Evolutionary conservation across 2,113 vertebrate genomes (phyloP), one percentile per base, ranked within the genome.

Genomic region (Acinonyx jubatus): DNA sequence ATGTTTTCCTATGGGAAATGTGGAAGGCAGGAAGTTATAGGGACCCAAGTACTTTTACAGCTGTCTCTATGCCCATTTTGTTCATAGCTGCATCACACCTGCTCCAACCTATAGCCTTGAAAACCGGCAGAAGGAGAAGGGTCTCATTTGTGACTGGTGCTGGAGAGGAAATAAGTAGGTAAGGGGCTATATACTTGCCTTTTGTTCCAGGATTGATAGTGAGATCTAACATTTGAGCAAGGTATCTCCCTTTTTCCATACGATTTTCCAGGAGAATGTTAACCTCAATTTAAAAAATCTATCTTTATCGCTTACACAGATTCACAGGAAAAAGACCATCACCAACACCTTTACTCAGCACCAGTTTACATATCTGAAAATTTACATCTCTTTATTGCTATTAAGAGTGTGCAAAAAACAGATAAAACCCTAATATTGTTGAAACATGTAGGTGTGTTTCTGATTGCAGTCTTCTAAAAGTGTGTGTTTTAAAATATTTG

Each of bases 131-230:
- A 93, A 81, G 36, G 12, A 23, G 48, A 87, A 89, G 11, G 11
- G 1, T 36, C 21, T 85, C 21, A 2, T 79, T 85, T 63, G 29
- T 80, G 63, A 93, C 52, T 82, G 50, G 7, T 29, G 21, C 48
- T 55, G 33, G 31, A 36, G 55, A 95, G 55, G 25, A 96, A 68
- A 57, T 73, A 74, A 63, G 27, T 36, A 66, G 21, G 11, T 38
- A 73, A 29, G 84, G 29, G 29, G 1, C 16, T 82, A 50, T 78
- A 23, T 27, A 50, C 4, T 91, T 48, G 4, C 41, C 23, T 57
- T 92, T 95, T 97, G 29, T 89, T 89, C n/a, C n/a, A 89, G 52
- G 27, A 86, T 95, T 92, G 79, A 79, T 85, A 52, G 48, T 89
- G 63, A 3, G 7, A 82, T 89, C 57, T 95, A 61, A 82, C 11